Evolutionary conservation across 37 sponge, comb jelly and placozoan species (phyloP).

Genomic region (Cliona cf. orientalis): DNA sequence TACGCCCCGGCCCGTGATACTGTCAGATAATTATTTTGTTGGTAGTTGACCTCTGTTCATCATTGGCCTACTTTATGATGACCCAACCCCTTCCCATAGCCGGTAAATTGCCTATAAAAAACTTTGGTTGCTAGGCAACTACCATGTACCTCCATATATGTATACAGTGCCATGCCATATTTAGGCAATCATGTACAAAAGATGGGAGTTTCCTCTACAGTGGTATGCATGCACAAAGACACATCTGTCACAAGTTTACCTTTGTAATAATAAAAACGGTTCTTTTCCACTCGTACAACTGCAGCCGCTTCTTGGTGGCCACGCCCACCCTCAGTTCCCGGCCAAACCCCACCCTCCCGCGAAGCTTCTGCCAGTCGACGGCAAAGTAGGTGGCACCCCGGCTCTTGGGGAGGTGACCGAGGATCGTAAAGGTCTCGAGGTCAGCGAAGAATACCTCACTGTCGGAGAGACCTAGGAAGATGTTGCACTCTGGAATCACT

Average conservation of each 20-base stretch:
- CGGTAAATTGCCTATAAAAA: too few species aligned
- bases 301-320: constrained; percentile 27
- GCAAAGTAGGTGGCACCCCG: constrained; percentile 13
- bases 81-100: too few species aligned
- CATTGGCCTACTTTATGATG: too few species aligned
- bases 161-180: too few species aligned
- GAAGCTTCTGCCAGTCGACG: constrained; percentile 7
- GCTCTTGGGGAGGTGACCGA: background rate
- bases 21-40: too few species aligned
- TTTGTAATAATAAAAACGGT: background rate
- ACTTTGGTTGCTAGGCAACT: too few species aligned
- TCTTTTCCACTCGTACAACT: constrained; percentile 15
- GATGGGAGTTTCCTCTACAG: too few species aligned
- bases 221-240: background rate
- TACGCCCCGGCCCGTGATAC: too few species aligned
- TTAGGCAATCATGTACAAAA: too few species aligned
- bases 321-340: constrained; percentile 11
- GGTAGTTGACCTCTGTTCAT: too few species aligned
- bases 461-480: constrained; percentile 51
- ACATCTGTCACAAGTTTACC: background rate
- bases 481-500: constrained; percentile 42
- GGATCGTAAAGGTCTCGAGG: constrained; percentile 12
- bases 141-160: too few species aligned
- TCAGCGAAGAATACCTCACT: constrained; percentile 45
- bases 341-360: background rate